These are phyloP conservation scores for Zaprionus camerounensis DNA, from an alignment of 1,140 invertebrate genomes.

Conservation along the genomic window DNA sequence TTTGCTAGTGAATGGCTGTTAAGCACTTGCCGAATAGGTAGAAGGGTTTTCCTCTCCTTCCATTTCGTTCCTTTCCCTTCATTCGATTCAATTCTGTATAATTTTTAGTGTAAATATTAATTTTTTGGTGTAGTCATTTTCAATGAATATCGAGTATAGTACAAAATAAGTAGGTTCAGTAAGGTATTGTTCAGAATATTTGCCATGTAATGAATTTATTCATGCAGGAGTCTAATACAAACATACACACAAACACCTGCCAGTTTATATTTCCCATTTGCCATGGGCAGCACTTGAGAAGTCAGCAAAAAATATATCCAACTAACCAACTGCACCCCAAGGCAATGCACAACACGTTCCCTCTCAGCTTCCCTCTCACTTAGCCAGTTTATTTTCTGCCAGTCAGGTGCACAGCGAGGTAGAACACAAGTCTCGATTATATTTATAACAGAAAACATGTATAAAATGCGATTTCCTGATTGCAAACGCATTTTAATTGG, in stretches of 20 bases:
- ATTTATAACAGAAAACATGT: slow-evolving; percentile 13
- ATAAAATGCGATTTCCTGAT: slow-evolving; percentile 63
- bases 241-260: slow-evolving; percentile 13
- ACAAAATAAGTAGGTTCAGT: no score
- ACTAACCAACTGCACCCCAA: slow-evolving; percentile 55
- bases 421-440: slow-evolving; percentile 34
- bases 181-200: no score
- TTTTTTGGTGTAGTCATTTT: no score
- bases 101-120: no score
- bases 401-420: slow-evolving; percentile 39
- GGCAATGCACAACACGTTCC: slow-evolving; percentile 36
- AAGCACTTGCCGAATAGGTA: no score
- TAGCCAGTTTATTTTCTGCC: slow-evolving; percentile 67
- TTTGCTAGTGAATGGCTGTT: no score
- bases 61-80: no score
- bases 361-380: background rate
- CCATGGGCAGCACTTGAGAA: slow-evolving; percentile 61
- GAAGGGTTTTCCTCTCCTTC: no score
- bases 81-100: no score
- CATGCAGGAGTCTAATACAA: no score
- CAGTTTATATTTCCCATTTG: slow-evolving; percentile 62
- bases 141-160: no score
- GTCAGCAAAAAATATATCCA: slow-evolving; percentile 37
- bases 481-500: slow-evolving; percentile 61
- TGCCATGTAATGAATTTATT: no score